A percentile compares a stretch with the other conserved stretches of the same genome.
Conservation (phyloP, 2,797 vertebrate genomes). For the Taeniopygia guttata region DNA sequence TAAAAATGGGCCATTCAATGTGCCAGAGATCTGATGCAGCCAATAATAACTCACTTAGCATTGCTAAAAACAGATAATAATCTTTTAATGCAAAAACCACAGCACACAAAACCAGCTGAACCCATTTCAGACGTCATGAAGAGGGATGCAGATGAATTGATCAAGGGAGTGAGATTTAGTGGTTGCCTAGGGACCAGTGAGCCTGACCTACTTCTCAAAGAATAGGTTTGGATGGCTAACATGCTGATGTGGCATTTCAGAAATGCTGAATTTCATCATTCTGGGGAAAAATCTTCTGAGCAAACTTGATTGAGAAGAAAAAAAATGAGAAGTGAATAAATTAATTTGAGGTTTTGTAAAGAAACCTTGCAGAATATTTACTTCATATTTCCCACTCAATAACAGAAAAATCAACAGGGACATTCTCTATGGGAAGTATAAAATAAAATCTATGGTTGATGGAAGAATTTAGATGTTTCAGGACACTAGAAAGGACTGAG, state of each 20-base stretch:
- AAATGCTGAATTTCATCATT: not conserved
- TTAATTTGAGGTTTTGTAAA: not conserved
- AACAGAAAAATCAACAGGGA: not conserved
- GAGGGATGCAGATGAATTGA: not conserved
- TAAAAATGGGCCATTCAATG: not conserved
- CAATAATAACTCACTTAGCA: not conserved
- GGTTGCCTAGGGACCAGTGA: slow-evolving; percentile 45
- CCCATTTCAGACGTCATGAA: not conserved
- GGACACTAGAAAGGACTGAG: not conserved
- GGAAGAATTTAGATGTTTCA: not conserved
- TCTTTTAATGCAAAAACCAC: not conserved
- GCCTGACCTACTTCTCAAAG: slow-evolving; percentile 7
- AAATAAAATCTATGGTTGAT: not conserved
- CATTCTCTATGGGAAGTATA: not conserved
- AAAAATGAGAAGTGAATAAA: not conserved
- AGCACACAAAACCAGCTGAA: not conserved
- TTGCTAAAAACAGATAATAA: slow-evolving; percentile 19
- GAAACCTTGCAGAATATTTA: not conserved
- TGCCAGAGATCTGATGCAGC: not conserved
- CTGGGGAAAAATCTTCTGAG: not conserved
- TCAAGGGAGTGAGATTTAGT: slow-evolving; percentile 25
- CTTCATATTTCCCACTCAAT: not conserved
- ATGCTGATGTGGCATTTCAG: not conserved
- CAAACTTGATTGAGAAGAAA: not conserved
- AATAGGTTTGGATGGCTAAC: not conserved